Conservation (phyloP, 2,888 invertebrate species). For the Nyleta sp. region DNA sequence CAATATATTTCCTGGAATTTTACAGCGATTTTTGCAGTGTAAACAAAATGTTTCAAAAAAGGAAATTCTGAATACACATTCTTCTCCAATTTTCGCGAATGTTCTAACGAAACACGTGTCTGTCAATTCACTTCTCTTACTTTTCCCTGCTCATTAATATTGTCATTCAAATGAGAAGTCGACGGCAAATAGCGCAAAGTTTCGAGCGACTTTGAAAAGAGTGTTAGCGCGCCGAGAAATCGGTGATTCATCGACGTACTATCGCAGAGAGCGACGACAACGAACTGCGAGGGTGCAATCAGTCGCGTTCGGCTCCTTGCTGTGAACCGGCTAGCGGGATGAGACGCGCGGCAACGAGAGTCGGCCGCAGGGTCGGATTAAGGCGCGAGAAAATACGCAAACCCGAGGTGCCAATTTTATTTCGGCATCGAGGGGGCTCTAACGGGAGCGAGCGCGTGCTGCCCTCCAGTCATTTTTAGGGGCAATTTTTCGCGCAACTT, state of each 20-base stretch:
- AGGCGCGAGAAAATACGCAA: conserved; percentile 45
- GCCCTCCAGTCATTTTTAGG: conserved; percentile 5
- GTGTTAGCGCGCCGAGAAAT: conserved; percentile 39
- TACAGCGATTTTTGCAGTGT: too few relatives aligned
- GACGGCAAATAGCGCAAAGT: conserved; percentile 19
- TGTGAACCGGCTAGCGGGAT: conserved; percentile 69
- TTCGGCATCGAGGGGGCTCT: neutral
- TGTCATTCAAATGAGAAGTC: conserved; percentile 27
- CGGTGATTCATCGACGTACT: conserved; percentile 68
- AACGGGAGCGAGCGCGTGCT: neutral
- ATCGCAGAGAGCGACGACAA: conserved; percentile 76
- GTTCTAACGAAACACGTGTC: too few relatives aligned
- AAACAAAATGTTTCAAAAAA: too few relatives aligned
- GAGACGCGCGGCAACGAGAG: conserved; percentile 66
- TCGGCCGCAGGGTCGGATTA: conserved; percentile 64
- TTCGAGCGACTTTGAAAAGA: conserved; percentile 39
- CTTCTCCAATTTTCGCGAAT: too few relatives aligned
- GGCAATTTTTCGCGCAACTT: conserved; percentile 1
- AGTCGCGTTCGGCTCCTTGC: conserved; percentile 80
- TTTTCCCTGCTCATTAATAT: conserved; percentile 27
- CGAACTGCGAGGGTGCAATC: conserved; percentile 80
- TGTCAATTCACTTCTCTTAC: neutral
- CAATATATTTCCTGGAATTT: too few relatives aligned
- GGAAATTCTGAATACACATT: too few relatives aligned
- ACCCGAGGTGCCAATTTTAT: neutral